Conservation (phyloP, 2,797 vertebrate species). For the Telmatherina bonti region DNA sequence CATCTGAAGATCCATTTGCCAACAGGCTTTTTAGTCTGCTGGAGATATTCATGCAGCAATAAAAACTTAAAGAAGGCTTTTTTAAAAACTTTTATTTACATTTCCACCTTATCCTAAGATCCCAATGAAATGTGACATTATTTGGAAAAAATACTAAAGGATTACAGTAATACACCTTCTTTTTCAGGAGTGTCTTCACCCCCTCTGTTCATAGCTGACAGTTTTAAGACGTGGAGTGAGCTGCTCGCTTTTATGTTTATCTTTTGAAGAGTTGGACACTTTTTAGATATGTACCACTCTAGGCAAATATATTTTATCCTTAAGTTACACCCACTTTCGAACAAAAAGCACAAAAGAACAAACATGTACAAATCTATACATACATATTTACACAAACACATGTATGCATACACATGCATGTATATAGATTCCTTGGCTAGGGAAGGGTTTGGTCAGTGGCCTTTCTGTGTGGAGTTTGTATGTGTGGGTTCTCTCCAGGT, state of each 20-base stretch:
- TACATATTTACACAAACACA: too few relatives aligned
- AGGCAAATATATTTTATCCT: not conserved
- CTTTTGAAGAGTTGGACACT: not conserved
- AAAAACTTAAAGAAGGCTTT: not conserved
- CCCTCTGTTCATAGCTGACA: not conserved
- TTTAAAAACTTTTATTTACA: not conserved
- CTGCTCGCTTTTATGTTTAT: not conserved
- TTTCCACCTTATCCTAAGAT: not conserved
- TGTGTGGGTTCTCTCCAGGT: too few relatives aligned
- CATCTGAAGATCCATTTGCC: constrained; percentile 22
- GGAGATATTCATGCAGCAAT: not conserved
- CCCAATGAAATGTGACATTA: not conserved
- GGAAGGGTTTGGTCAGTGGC: too few relatives aligned
- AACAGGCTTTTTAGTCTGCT: constrained; percentile 1
- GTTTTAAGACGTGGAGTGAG: not conserved
- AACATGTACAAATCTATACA: too few relatives aligned
- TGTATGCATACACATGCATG: too few relatives aligned
- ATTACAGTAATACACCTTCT: not conserved
- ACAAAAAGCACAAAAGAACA: too few relatives aligned
- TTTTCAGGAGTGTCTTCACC: not conserved
- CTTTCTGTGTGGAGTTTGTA: too few relatives aligned
- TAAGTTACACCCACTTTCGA: not conserved
- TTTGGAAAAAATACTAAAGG: not conserved
- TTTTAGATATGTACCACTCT: not conserved
- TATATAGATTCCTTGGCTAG: too few relatives aligned